These are phyloP conservation scores for silkworm (Bombyx mori) DNA, from an alignment of 1,140 invertebrate genomes.

Conservation along the genomic window ASM3026992v2 NC_085115.1:6258001-6258500, in stretches of 20 bases:
- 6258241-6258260: slow-evolving; percentile 31
- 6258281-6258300: slow-evolving; percentile 41
- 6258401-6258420: too few relatives aligned
- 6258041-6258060: slow-evolving; percentile 61
- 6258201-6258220: slow-evolving; percentile 62
- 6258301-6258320: slow-evolving; percentile 35
- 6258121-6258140: slow-evolving; percentile 69
- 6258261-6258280: slow-evolving; percentile 52
- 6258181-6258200: slow-evolving; percentile 68
- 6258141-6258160: slow-evolving; percentile 69
- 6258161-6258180: slow-evolving; percentile 71
- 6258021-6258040: slow-evolving; percentile 68
- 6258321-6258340: slow-evolving; percentile 4
- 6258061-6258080: slow-evolving; percentile 39
- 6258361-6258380: too few relatives aligned
- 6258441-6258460: too few relatives aligned
- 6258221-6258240: slow-evolving; percentile 56
- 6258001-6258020: slow-evolving; percentile 63
- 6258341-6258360: too few relatives aligned
- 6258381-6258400: too few relatives aligned
- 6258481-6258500: too few relatives aligned
- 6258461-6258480: too few relatives aligned
- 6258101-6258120: slow-evolving; percentile 63
- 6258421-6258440: too few relatives aligned
- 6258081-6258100: slow-evolving; percentile 30